Evolutionary conservation across 2,797 vertebrate genomes (phyloP), one percentile per base, ranked within the genome.

Genomic region (Chloroceryle amazona): DNA sequence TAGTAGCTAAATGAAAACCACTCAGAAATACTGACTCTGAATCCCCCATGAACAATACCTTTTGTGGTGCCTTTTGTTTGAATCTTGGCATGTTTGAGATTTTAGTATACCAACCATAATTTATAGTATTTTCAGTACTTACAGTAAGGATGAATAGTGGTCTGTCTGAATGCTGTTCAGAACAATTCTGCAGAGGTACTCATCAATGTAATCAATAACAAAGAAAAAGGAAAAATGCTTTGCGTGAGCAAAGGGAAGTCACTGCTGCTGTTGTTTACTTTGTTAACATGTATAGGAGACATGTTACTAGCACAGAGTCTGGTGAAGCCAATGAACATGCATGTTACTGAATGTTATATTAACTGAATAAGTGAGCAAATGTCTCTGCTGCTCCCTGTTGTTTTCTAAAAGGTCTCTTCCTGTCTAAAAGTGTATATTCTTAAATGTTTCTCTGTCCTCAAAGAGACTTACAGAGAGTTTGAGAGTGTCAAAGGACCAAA

Each of bases 381-480:
- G 28, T 37, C 22, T 61, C 33, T 72, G 47, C 46, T 66, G 26
- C 35, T 81, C 52, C 37, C 26, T 46, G 8, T 44, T 67, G 26
- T 51, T 78, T 74, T 79, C 22, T 33, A 22, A 58, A 58, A 26
- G 54, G 11, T 54, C n/a, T 83, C 13, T 51, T 85, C 33, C 41
- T 26, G 0, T 25, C 47, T 29, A 12, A 73, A 73, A 66, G 60
- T 14, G 6, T 20, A 1, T 35, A 18, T 52, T n/a, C 33, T 22
- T 60, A 39, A 52, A 44, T 8, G 16, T 17, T 89, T 49, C 37
- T 35, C 22, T 5, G 5, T 12, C 73, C n/a, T 81, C 29, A 21
- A 13, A 61, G 33, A 75, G 55, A 25, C 0, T 0, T 1, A 9
- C 9, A 37, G 60, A 54, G 25, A 29, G 15, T 0, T 6, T 18